These are phyloP conservation scores for Cantharis lateralis DNA, from an alignment of 2,888 invertebrate species.

Conservation along the genomic window DNA sequence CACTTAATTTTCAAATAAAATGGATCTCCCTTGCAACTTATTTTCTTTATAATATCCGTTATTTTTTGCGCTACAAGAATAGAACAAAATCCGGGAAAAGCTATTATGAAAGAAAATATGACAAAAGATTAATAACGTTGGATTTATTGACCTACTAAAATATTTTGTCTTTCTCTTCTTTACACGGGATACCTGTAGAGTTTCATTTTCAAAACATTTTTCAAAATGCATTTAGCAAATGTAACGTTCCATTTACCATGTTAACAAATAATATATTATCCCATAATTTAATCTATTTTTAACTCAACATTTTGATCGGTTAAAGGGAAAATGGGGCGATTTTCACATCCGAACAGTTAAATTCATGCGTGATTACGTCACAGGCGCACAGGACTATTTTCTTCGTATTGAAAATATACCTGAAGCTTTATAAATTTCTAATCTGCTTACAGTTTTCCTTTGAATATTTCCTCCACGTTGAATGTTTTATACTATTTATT, in stretches of 20 bases:
- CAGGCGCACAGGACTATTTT: constrained; percentile 19
- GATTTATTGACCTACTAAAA: background rate
- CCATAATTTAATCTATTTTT: constrained; percentile 15
- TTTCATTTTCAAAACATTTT: background rate
- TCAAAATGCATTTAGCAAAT: background rate
- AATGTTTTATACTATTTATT: background rate
- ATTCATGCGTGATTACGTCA: constrained; percentile 22
- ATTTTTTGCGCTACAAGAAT: background rate
- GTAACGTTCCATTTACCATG: background rate
- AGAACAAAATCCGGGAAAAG: background rate
- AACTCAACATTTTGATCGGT: constrained; percentile 19
- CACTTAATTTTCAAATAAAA: background rate
- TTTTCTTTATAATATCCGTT: background rate
- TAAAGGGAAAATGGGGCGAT: constrained; percentile 25
- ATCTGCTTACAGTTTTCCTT: background rate
- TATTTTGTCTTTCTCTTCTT: background rate
- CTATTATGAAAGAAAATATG: background rate
- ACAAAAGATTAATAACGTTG: background rate
- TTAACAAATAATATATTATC: background rate
- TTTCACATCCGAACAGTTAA: constrained; percentile 21
- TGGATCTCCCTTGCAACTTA: background rate
- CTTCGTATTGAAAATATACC: constrained; percentile 12
- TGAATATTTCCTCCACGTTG: background rate
- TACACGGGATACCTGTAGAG: background rate
- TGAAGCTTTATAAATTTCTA: constrained; percentile 2